Percentiles rank a stretch among this genome's conserved stretches.
phyloP scores from a whole-genome alignment of 2,797 vertebrate genomes.

The Pantherophis vulpinus region DNA sequence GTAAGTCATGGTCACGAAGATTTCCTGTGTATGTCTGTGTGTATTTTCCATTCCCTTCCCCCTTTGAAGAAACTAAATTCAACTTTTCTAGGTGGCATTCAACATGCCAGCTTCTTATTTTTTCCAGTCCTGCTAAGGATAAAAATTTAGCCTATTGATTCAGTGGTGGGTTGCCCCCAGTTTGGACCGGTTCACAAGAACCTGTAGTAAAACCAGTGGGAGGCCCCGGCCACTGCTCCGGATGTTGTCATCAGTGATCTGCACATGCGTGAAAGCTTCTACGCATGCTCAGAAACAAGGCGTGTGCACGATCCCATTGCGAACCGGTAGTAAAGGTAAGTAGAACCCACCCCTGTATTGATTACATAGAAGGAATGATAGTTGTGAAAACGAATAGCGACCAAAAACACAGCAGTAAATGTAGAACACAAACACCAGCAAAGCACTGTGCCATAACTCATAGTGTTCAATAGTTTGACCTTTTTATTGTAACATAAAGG shows the following conservation, averaged over 20 bases:
- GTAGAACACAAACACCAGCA: background rate
- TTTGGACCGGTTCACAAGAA: too few species aligned
- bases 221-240: too few species aligned
- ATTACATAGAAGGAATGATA: background rate
- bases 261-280: too few species aligned
- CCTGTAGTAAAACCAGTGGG: too few species aligned
- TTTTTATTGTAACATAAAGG: background rate
- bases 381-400: background rate
- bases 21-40: background rate
- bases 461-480: too few species aligned
- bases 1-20: background rate
- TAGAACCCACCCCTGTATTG: too few species aligned
- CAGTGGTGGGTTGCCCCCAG: too few species aligned
- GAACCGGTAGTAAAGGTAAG: too few species aligned
- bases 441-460: background rate
- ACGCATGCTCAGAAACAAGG: too few species aligned
- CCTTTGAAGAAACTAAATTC: background rate
- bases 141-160: background rate
- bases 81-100: background rate
- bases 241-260: too few species aligned
- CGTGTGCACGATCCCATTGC: too few species aligned
- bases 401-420: background rate
- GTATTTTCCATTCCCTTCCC: background rate
- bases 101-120: background rate
- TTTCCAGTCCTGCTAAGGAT: background rate